Base-by-base conservation (phyloP, 2,113 vertebrate species). In the Accipiter virgatus region DNA sequence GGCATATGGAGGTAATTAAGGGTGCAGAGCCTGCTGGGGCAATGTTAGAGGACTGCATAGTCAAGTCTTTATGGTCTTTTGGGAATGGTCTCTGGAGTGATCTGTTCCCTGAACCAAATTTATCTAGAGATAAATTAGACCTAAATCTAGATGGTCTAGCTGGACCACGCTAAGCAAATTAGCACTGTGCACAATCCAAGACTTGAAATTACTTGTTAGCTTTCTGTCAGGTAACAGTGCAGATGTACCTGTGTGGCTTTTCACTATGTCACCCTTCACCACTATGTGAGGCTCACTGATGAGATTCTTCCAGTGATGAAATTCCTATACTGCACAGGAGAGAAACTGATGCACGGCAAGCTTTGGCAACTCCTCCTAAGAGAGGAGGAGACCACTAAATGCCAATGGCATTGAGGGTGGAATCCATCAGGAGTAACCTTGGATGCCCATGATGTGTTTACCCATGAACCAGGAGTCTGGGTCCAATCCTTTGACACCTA, bases 41-140 rank as follows among this genome's bases (percentile, higher is more conserved):
- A 13, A 1, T 8, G 15, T 0, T 56, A 27, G 18, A n/a, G 52
- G 50, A 45, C 47, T 42, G 15, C n/a, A 68, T 2, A 79, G 32
- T 4, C 25, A 38, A 22, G 27, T 48, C 36, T 7, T 81, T n/a
- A 1, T 18, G 11, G 21, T 23, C 47, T 73, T 89, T 48, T 29
- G 45, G 34, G 63, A 48, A 34, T 38, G 17, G 25, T 48, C 16
- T 73, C 34, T 70, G 59, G 31, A 74, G 7, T 9, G 13, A 92
- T 45, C 55, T 84, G 7, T 61, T 91, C 36, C 36, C 45, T 73
- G 59, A 27, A 45, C 5, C 6, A 36, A 50, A 70, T 78, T 77
- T 9, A 18, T 68, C 59, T 70, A 42, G 16, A 74, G 16, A 29
- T 47, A 47, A 47, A 47, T 47, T 47, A 47, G 45, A 47, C 45